Base-by-base conservation (phyloP, 2,113 vertebrate genomes). In the Sinocyclocheilus anshuiensis region DNA sequence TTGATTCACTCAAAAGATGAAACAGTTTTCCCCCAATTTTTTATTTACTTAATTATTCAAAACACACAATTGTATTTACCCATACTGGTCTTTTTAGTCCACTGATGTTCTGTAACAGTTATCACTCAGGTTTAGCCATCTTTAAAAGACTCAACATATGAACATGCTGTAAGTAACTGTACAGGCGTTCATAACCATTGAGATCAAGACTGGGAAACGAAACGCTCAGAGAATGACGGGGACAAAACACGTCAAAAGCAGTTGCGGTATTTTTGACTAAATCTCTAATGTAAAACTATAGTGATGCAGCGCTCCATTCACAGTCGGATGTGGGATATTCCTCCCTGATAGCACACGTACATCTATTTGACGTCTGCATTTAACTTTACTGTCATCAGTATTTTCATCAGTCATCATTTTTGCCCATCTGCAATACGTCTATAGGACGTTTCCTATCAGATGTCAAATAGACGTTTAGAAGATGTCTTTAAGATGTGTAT, bases 41-140 rank as follows among this genome's bases (percentile, higher is more conserved):
- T 93, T 93, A 86, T 94, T 95, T 94, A 94, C 94, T 95, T 89
- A 91, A 91, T 94, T 90, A 88, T 76, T 93, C 90, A 93, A 93
- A 94, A 94, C 95, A 95, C 93, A 95, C 91, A 93, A 88, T 77
- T 75, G 69, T 86, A 84, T 93, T 92, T 92, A 91, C 88, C 92
- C 92, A 92, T 88, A 91, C 87, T 91, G 89, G 75, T 91, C 86
- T 33, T 92, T 94, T 90, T 90, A 90, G 84, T 91, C 87, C 77
- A 79, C 90, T 92, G 89, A 89, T 91, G 90, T 88, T 91, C 91
- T 91, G 87, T 93, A 90, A 90, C 91, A 91, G 89, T 91, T 90
- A 91, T 90, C 91, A 91, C 89, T 91, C 79, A 84, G 85, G 87
- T 86, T 77, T 92, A 88, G 85, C 88, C 81, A 88, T 90, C 89